Percentiles rank a stretch among this genome's conserved stretches.
phyloP scores from a whole-genome alignment of 2,888 invertebrate species.

The Epinotia brunnichana region DNA sequence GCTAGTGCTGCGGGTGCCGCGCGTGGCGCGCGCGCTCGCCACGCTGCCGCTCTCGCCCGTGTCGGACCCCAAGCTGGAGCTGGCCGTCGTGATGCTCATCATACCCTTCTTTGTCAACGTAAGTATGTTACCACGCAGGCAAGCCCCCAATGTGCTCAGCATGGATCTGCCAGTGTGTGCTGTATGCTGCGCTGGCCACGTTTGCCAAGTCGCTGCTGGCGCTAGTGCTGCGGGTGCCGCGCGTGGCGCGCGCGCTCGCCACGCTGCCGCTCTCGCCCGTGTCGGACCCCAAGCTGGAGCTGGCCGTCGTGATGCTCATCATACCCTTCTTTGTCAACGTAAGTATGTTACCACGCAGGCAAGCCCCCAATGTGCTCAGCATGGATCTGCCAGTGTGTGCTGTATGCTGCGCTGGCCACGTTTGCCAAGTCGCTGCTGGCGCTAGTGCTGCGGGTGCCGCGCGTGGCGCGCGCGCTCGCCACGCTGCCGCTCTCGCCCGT shows the following conservation, averaged over 20 bases:
- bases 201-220: neutral
- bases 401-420: no score
- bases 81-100: slow-evolving; percentile 85
- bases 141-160: no score
- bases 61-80: slow-evolving; percentile 82
- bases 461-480: no score
- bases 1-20: slow-evolving; percentile 60
- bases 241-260: slow-evolving; percentile 86
- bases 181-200: neutral
- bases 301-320: slow-evolving; percentile 85
- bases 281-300: slow-evolving; percentile 82
- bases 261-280: slow-evolving; percentile 70
- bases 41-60: slow-evolving; percentile 70
- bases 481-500: no score
- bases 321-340: slow-evolving; percentile 88
- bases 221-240: slow-evolving; percentile 60
- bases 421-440: no score
- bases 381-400: no score
- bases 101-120: slow-evolving; percentile 88
- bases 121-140: slow-evolving; percentile 67
- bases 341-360: slow-evolving; percentile 67
- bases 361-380: no score
- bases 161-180: no score
- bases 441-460: slow-evolving; percentile 60
- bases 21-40: slow-evolving; percentile 86